Conservation (phyloP, 2,888 invertebrate genomes). For the Oscheius sp. region DNA sequence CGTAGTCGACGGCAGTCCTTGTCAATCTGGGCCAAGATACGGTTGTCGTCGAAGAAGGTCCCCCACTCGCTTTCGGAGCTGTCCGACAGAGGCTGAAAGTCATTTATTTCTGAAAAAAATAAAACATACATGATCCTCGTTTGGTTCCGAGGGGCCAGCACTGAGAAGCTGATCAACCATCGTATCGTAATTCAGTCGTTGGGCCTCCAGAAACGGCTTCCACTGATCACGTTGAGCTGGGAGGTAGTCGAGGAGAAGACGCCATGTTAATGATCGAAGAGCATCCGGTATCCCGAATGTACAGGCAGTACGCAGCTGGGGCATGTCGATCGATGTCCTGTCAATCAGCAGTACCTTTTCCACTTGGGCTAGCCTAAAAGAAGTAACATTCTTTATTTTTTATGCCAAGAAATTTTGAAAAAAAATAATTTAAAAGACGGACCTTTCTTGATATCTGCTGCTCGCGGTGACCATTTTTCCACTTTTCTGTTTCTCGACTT, state of each 20-base stretch:
- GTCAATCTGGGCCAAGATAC: constrained; percentile 95
- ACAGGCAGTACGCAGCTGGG: constrained; percentile 54
- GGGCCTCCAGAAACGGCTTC: constrained; percentile 48
- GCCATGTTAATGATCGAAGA: constrained; percentile 69
- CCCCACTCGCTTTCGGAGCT: constrained; percentile 96
- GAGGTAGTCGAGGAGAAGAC: constrained; percentile 69
- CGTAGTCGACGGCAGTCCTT: constrained; percentile 83
- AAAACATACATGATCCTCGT: constrained; percentile 63
- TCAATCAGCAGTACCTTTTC: constrained; percentile 67
- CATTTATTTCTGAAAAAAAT: background rate
- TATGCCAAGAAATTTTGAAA: background rate
- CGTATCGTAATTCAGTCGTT: constrained; percentile 59
- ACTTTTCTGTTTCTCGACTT: background rate
- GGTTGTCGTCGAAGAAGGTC: constrained; percentile 95
- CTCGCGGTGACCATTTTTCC: constrained; percentile 4
- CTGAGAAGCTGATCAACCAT: constrained; percentile 67
- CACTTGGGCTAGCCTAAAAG: constrained; percentile 56
- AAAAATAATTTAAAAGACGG: background rate
- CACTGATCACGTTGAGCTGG: constrained; percentile 64
- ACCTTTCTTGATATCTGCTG: constrained; percentile 39
- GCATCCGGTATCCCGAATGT: constrained; percentile 66
- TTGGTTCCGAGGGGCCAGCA: constrained; percentile 41
- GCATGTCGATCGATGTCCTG: constrained; percentile 57
- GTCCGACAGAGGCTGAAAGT: constrained; percentile 87
- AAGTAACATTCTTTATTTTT: background rate